These are phyloP conservation scores for Triplophysa yarkandensis DNA, from an alignment of 2,797 vertebrate species.

Conservation along the genomic window DNA sequence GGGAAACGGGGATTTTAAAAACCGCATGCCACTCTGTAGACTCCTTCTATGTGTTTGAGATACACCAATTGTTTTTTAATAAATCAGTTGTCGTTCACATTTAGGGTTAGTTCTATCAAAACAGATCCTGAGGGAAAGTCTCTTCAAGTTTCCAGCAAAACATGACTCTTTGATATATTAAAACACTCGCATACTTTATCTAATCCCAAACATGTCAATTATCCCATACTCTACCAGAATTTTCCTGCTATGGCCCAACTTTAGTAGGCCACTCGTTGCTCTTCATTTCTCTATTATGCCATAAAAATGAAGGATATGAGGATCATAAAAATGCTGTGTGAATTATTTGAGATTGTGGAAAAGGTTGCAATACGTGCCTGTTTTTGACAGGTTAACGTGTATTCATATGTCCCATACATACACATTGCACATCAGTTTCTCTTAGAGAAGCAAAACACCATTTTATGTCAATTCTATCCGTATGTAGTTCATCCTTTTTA, in stretches of 20 bases:
- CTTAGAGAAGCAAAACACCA: too few relatives aligned
- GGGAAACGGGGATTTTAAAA: constrained; percentile 33
- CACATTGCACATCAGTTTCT: too few relatives aligned
- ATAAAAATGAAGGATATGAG: constrained; percentile 56
- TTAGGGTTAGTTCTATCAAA: constrained; percentile 7
- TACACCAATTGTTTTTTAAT: constrained; percentile 9
- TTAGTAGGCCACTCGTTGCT: constrained; percentile 24
- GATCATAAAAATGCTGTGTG: constrained; percentile 60
- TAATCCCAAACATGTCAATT: constrained; percentile 12
- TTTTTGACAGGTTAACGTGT: constrained; percentile 1
- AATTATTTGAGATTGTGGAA: constrained; percentile 59
- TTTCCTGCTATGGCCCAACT: not conserved
- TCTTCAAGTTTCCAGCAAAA: constrained; percentile 33
- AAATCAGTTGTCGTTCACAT: constrained; percentile 4
- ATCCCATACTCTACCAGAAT: not conserved
- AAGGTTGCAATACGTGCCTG: constrained; percentile 37
- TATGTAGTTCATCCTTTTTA: too few relatives aligned
- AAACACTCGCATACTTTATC: not conserved
- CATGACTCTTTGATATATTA: constrained; percentile 37
- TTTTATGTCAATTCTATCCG: too few relatives aligned
- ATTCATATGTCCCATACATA: too few relatives aligned
- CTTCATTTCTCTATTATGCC: constrained; percentile 37
- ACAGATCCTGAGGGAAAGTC: constrained; percentile 51
- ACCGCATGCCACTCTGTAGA: not conserved
- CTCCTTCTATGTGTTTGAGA: not conserved